Percentiles rank a stretch among this genome's conserved stretches.
These are phyloP conservation scores for Zoanthus sansibaricus DNA, from an alignment of 92 coral and sea anemone genomes.

Conservation along the genomic window DNA sequence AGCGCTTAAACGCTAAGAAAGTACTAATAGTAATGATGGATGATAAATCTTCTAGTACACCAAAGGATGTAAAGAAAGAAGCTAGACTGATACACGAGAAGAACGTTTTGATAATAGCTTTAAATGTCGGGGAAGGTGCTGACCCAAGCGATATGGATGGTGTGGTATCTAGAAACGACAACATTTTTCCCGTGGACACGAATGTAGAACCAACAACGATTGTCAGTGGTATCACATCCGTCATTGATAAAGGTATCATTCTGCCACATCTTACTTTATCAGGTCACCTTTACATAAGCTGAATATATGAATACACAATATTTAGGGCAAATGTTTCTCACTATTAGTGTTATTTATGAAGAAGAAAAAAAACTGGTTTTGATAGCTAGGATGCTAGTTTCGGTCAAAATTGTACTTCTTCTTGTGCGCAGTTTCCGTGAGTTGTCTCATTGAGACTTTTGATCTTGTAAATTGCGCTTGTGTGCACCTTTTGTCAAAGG, in stretches of 20 bases:
- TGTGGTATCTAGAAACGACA: slow-evolving; percentile 35
- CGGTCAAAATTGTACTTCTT: too few relatives aligned
- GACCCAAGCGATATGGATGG: slow-evolving; percentile 26
- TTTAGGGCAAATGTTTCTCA: too few relatives aligned
- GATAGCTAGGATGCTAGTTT: too few relatives aligned
- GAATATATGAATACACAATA: too few relatives aligned
- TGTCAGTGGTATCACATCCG: slow-evolving; percentile 38
- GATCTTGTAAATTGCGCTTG: too few relatives aligned
- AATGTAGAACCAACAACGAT: slow-evolving; percentile 24
- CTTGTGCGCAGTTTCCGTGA: too few relatives aligned
- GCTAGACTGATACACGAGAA: slow-evolving; percentile 47
- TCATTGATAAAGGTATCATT: slow-evolving; percentile 50
- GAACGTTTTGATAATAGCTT: slow-evolving; percentile 55
- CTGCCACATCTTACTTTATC: background rate
- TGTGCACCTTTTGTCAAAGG: too few relatives aligned
- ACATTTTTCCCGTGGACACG: slow-evolving; percentile 24
- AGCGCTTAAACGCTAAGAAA: slow-evolving; percentile 46
- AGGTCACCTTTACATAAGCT: background rate
- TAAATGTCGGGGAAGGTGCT: slow-evolving; percentile 37
- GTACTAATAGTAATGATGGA: slow-evolving; percentile 53
- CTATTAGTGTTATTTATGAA: too few relatives aligned
- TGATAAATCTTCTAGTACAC: slow-evolving; percentile 27
- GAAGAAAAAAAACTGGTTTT: too few relatives aligned
- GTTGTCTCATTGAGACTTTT: too few relatives aligned
- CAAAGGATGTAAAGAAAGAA: slow-evolving; percentile 30